These are phyloP conservation scores for Leptatherina wallacei DNA, from an alignment of 2,797 vertebrate genomes.

Conservation along the genomic window DNA sequence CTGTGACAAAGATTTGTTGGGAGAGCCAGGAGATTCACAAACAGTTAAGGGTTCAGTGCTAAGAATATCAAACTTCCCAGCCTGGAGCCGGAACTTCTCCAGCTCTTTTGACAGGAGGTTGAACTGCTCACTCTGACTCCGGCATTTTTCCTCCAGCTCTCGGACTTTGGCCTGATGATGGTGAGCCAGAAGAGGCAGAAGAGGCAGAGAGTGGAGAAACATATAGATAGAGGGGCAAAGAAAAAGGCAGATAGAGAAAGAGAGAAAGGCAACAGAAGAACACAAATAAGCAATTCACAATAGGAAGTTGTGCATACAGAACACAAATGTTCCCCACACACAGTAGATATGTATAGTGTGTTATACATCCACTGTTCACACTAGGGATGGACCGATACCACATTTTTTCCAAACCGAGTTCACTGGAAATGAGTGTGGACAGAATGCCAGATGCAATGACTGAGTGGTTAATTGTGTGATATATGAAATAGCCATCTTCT, in stretches of 20 bases:
- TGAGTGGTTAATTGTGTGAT: too few relatives aligned
- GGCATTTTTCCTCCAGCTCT: conserved; percentile 97
- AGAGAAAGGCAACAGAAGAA: conserved; percentile 12
- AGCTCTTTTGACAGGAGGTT: conserved; percentile 95
- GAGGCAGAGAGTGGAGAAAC: background rate
- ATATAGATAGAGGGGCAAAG: conserved; percentile 17
- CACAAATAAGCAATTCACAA: conserved; percentile 29
- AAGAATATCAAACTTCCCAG: conserved; percentile 91
- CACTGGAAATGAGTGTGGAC: background rate
- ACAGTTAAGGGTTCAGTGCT: conserved; percentile 79
- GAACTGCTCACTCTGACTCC: conserved; percentile 96
- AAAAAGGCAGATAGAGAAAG: conserved; percentile 4
- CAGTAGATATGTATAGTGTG: conserved; percentile 26
- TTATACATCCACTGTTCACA: conserved; percentile 41
- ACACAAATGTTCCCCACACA: conserved; percentile 34
- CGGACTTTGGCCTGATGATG: conserved; percentile 92
- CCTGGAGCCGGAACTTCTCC: conserved; percentile 92
- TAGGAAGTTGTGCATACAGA: conserved; percentile 9
- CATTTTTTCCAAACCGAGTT: background rate
- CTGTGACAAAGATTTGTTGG: conserved; percentile 88
- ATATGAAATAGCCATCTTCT: background rate
- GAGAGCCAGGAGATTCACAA: conserved; percentile 82
- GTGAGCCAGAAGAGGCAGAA: conserved; percentile 40
- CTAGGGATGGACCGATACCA: background rate
- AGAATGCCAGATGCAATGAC: background rate